A percentile compares a stretch with the other conserved stretches of the same genome.
phyloP scores from a whole-genome alignment of 2,797 vertebrate species.

The Coilia nasus region DNA sequence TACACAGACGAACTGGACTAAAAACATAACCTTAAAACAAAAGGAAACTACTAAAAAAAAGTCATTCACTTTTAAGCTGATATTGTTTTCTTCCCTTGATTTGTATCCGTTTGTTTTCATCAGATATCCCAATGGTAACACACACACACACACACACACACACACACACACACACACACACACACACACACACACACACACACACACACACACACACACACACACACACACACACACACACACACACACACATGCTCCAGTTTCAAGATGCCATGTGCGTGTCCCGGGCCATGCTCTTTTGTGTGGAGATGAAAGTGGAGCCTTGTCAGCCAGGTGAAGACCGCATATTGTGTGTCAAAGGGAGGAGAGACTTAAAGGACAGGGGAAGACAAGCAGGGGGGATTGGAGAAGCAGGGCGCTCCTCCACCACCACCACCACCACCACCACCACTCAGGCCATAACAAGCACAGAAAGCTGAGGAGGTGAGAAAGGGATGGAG shows the following conservation, averaged over 20 bases:
- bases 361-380: not conserved
- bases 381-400: too few species aligned
- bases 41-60: too few species aligned
- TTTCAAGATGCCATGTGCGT: slow-evolving; percentile 5
- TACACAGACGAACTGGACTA: not conserved
- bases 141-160: not conserved
- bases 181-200: slow-evolving; percentile 1
- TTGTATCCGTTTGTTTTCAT: not conserved
- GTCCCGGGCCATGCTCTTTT: not conserved
- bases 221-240: not conserved
- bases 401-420: too few species aligned
- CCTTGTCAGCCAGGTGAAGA: not conserved
- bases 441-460: too few species aligned
- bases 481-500: not conserved
- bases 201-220: not conserved
- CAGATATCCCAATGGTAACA: too few species aligned
- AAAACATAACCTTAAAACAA: not conserved
- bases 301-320: not conserved
- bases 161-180: slow-evolving; percentile 23
- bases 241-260: not conserved
- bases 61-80: too few species aligned
- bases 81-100: slow-evolving; percentile 27
- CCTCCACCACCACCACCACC: too few species aligned
- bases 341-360: not conserved
- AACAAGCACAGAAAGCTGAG: not conserved